Conservation (phyloP, 2,113 vertebrate genomes). For the Jacana jacana region DNA sequence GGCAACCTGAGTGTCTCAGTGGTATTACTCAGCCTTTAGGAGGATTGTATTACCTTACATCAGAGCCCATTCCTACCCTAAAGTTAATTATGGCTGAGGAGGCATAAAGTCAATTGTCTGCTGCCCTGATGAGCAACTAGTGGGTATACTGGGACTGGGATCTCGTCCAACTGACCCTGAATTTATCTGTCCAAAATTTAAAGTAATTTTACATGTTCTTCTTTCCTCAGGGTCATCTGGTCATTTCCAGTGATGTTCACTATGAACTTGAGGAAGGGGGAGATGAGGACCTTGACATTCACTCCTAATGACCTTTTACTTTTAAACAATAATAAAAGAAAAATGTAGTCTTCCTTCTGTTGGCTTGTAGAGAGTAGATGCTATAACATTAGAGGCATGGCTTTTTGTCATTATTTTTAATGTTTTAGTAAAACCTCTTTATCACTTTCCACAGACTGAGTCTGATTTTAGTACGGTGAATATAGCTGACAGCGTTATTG, state of each 20-base stretch:
- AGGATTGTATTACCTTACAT: neutral
- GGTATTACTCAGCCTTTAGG: neutral
- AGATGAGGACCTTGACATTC: conserved; percentile 13
- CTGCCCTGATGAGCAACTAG: no score
- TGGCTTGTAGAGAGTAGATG: neutral
- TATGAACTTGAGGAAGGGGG: conserved; percentile 21
- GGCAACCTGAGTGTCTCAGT: neutral
- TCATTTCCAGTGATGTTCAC: conserved; percentile 66
- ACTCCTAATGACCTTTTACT: neutral
- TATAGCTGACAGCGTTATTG: neutral
- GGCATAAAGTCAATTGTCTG: neutral
- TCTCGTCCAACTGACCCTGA: neutral
- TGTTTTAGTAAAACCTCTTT: neutral
- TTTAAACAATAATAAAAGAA: neutral
- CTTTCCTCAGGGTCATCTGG: conserved; percentile 56
- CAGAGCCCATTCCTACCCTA: neutral
- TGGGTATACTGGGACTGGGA: no score
- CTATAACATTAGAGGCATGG: neutral
- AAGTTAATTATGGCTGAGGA: neutral
- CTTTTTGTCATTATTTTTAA: neutral
- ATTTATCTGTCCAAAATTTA: neutral
- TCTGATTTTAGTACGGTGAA: neutral
- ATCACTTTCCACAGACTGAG: neutral
- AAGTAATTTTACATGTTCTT: neutral
- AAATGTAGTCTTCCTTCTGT: neutral